Conservation (phyloP, 2,797 vertebrate species). For the Sebastes iracundus region DNA sequence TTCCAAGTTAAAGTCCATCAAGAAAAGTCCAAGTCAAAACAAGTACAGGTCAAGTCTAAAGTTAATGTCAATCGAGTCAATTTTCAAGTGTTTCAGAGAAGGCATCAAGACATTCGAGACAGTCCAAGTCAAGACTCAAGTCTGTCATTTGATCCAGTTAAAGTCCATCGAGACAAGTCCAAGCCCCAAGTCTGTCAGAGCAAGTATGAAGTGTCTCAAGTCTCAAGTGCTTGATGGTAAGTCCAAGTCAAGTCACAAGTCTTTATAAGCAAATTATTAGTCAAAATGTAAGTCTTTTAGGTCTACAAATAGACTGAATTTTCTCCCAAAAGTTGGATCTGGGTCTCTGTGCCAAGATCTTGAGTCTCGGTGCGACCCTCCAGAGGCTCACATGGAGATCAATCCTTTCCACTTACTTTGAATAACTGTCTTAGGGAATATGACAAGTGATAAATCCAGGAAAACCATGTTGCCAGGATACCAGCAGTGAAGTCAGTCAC, state of each 20-base stretch:
- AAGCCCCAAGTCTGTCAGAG: not conserved
- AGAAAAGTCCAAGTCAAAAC: no score
- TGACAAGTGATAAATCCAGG: slow-evolving; percentile 35
- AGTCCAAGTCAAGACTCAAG: not conserved
- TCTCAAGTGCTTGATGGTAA: not conserved
- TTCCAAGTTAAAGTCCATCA: no score
- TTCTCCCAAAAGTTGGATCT: not conserved
- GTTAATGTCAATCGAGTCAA: no score
- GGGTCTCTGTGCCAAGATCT: slow-evolving; percentile 33
- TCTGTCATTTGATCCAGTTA: not conserved
- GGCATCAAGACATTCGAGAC: not conserved
- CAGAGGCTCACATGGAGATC: not conserved
- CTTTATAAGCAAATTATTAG: not conserved
- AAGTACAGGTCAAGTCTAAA: no score
- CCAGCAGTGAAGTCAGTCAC: slow-evolving; percentile 20
- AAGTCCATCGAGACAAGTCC: not conserved
- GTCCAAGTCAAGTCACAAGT: not conserved
- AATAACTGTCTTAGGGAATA: slow-evolving; percentile 33
- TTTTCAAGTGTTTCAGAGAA: not conserved
- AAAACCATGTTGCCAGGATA: slow-evolving; percentile 18
- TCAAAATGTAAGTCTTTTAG: not conserved
- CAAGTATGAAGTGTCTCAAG: not conserved
- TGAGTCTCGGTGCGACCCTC: not conserved
- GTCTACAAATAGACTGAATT: not conserved
- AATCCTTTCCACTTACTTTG: not conserved